Conservation (phyloP, 2,888 invertebrate genomes). For the Anticlea derivata region DNA sequence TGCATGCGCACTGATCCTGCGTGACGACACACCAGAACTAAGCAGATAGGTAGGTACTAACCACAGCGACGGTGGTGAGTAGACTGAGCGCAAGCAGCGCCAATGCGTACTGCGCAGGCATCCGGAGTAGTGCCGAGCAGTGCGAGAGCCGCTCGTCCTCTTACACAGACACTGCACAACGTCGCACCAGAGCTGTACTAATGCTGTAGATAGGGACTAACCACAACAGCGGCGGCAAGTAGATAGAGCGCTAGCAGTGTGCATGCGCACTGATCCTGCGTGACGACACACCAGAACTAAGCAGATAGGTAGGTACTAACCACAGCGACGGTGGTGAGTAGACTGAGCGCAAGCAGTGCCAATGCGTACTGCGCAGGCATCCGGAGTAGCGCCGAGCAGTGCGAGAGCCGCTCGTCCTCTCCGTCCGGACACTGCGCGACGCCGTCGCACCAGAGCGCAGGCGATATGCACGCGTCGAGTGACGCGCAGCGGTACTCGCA, state of each 20-base stretch:
- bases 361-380: constrained; percentile 89
- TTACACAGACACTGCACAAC: neutral
- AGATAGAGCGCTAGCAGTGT: too few species aligned
- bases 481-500: constrained; percentile 91
- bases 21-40: neutral
- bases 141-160: constrained; percentile 1
- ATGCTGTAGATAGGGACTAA: too few species aligned
- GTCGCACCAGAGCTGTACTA: too few species aligned
- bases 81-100: neutral
- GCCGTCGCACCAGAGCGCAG: constrained; percentile 92
- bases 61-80: neutral
- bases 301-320: constrained; percentile 55
- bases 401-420: constrained; percentile 90
- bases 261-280: too few species aligned
- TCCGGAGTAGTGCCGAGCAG: too few species aligned
- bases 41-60: constrained; percentile 47
- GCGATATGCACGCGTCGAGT: constrained; percentile 91
- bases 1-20: too few species aligned
- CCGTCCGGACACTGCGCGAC: constrained; percentile 90
- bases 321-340: constrained; percentile 76
- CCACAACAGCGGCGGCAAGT: too few species aligned
- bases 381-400: constrained; percentile 90
- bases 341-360: constrained; percentile 79
- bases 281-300: neutral
- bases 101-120: too few species aligned